Evolutionary conservation across 2,888 invertebrate species (phyloP).

Genomic region (Drosophila acutilabella): DNA sequence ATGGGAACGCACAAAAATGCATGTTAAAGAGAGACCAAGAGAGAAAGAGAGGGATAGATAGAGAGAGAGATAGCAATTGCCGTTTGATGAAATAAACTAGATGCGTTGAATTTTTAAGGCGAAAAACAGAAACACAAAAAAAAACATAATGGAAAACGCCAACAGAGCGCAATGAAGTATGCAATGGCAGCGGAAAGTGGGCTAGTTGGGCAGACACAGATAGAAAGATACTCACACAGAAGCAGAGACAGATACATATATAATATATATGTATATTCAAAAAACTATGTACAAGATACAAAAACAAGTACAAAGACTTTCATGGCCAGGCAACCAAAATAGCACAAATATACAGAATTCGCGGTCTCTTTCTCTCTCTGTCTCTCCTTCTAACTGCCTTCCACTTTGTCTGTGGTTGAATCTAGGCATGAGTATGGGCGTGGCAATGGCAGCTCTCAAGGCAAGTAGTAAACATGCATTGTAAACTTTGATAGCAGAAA

Average conservation of each 20-base stretch:
- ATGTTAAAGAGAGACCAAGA: background rate
- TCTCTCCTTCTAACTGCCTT: slow-evolving; percentile 1
- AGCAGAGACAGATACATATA: slow-evolving; percentile 1
- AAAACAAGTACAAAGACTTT: slow-evolving; percentile 24
- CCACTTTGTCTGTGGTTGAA: slow-evolving; percentile 22
- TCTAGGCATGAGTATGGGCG: slow-evolving; percentile 16
- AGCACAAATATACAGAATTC: slow-evolving; percentile 27
- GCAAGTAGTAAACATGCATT: slow-evolving; percentile 50
- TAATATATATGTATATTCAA: too few species aligned
- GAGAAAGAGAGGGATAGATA: background rate
- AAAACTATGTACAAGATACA: slow-evolving; percentile 11
- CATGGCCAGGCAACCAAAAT: slow-evolving; percentile 42
- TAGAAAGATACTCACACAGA: slow-evolving; percentile 8
- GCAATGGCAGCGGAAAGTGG: slow-evolving; percentile 51
- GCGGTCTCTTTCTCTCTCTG: background rate
- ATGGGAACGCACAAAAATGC: slow-evolving; percentile 63
- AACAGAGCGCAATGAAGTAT: slow-evolving; percentile 78
- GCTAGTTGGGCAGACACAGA: slow-evolving; percentile 47
- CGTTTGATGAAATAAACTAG: slow-evolving; percentile 13
- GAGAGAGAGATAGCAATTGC: background rate
- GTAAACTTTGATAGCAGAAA: slow-evolving; percentile 48
- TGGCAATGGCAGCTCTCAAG: slow-evolving; percentile 46
- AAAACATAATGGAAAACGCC: slow-evolving; percentile 72
- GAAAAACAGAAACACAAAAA: slow-evolving; percentile 58
- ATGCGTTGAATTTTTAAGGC: slow-evolving; percentile 69